Base-by-base conservation (phyloP, 92 coral and sea anemone genomes). In the Epizoanthus illoricatus region DNA sequence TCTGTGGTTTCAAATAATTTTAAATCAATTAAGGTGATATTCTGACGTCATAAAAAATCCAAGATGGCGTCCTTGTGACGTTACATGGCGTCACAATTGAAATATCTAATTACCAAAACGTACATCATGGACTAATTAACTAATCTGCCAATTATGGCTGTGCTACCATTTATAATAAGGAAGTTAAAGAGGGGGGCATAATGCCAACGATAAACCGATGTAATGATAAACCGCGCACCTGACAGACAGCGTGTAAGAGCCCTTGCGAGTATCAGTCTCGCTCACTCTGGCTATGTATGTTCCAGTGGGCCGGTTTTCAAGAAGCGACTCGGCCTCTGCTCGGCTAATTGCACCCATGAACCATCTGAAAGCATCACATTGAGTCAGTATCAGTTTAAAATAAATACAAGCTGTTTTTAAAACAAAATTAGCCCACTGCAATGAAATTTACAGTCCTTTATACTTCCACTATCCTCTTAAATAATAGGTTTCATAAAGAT, bases 171-270 rank as follows among this genome's bases (percentile, higher is more conserved):
- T 28, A 28, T 28, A 28, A 28, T 28, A 28, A 28, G 36, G 36
- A 28, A 28, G 36, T 28, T 28, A 28, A 28, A 28, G 36, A 28
- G 33, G 33, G 33, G 33, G 33, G 33, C 33, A 28, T 28, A 28
- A 28, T 28, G 33, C 33, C 33, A 12, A 56, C 9, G 0, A 12
- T 28, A 16, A 21, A 59, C 56, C 36, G 2, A n/a, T n/a, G 15
- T n/a, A 12, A 56, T 3, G 0, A 12, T 28, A 16, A 21, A 59
- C 56, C 36, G 2, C 5, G 79, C 86, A 92, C 98, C 80, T 89
- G 16, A 95, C 81, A 12, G 94, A 89, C 24, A 95, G 65, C n/a
- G 97, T 95, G 71, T 92, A 93, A 21, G 85, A 91, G 18, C 97
- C 97, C 36, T 88, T 81, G 11, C 86, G 85, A 8, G 62, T 74